Percentiles rank a stretch among this genome's conserved stretches.
Evolutionary conservation across 2,888 invertebrate genomes (phyloP).

Genomic region (Coecobrya sp.): DNA sequence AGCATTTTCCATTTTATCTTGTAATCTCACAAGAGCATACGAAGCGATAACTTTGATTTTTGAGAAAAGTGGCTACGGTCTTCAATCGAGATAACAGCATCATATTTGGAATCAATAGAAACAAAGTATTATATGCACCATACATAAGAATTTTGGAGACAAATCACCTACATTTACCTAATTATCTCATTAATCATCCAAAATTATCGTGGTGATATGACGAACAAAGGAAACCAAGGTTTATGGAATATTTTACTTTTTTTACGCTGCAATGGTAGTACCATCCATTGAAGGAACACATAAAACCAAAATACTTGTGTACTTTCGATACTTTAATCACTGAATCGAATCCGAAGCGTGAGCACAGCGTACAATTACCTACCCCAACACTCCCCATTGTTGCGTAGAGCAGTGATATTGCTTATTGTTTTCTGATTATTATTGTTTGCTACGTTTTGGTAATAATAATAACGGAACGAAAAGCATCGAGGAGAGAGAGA

Average conservation of each 20-base stretch:
- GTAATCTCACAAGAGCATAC: no score
- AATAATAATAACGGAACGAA: constrained; percentile 9
- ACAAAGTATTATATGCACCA: no score
- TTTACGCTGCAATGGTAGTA: constrained; percentile 25
- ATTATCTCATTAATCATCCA: neutral
- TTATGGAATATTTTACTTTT: neutral
- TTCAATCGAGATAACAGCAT: no score
- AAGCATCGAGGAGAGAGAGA: no score
- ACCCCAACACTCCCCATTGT: constrained; percentile 72
- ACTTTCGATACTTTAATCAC: constrained; percentile 16
- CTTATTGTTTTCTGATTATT: neutral
- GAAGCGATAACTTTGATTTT: no score
- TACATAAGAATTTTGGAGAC: no score
- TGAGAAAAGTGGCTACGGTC: no score
- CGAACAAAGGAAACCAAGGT: neutral
- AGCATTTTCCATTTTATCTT: no score
- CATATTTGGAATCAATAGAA: no score
- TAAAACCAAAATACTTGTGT: neutral
- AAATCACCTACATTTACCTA: no score
- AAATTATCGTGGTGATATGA: neutral
- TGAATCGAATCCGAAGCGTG: constrained; percentile 48
- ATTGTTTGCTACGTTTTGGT: constrained; percentile 8
- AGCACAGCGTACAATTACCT: constrained; percentile 60
- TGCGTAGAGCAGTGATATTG: constrained; percentile 16
- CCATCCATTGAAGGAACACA: constrained; percentile 56